phyloP scores from a whole-genome alignment of 2,797 vertebrate species.

The Hoplostethus atlanticus region DNA sequence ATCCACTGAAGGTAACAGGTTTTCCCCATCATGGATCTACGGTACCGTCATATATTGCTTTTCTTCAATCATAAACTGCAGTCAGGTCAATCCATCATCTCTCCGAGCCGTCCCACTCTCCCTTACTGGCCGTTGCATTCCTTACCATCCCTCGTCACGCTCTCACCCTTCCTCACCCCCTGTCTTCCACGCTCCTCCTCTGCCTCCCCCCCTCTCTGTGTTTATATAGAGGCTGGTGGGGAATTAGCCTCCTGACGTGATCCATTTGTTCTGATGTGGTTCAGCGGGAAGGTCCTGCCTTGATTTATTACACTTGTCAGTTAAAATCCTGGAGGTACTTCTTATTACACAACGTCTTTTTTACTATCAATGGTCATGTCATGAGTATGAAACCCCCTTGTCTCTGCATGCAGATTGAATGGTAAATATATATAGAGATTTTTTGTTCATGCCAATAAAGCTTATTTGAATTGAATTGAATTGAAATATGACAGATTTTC shows the following conservation, averaged over 20 bases:
- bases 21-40: background rate
- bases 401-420: conserved; percentile 16
- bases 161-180: conserved; percentile 31
- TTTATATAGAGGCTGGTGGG: conserved; percentile 76
- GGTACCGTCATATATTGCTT: background rate
- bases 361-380: conserved; percentile 7
- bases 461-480: too few species aligned
- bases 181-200: conserved; percentile 17
- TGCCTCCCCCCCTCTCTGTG: conserved; percentile 36
- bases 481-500: too few species aligned
- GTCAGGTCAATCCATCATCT: conserved; percentile 55
- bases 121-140: conserved; percentile 51
- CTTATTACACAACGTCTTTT: conserved; percentile 33
- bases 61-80: conserved; percentile 32
- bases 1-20: background rate
- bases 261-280: conserved; percentile 75
- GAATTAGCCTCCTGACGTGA: conserved; percentile 68
- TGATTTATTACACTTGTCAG: conserved; percentile 78
- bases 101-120: conserved; percentile 12
- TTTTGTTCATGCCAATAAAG: too few species aligned
- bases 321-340: conserved; percentile 50
- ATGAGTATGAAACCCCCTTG: conserved; percentile 1
- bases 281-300: conserved; percentile 68
- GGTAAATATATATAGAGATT: too few species aligned
- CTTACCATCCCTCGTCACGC: conserved; percentile 60